These are phyloP conservation scores for Acronicta aceris DNA, from an alignment of 2,888 invertebrate genomes.

Conservation along the genomic window DNA sequence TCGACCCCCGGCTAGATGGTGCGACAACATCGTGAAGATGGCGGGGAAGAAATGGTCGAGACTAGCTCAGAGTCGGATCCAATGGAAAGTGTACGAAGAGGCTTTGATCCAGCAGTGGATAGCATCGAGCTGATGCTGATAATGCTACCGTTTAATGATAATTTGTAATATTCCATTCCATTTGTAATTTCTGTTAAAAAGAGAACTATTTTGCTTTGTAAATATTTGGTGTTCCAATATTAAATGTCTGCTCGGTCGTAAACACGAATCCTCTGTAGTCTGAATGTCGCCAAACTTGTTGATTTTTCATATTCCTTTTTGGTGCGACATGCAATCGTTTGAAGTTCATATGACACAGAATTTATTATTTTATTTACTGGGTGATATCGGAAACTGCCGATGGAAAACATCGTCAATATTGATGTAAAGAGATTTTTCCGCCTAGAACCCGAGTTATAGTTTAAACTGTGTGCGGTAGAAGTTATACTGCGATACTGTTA, in stretches of 20 bases:
- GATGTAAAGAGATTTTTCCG: conserved; percentile 29
- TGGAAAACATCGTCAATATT: conserved; percentile 22
- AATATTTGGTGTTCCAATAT: conserved; percentile 46
- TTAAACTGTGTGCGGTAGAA: no score
- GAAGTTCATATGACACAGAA: conserved; percentile 62
- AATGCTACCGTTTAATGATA: conserved; percentile 10
- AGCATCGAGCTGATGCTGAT: no score
- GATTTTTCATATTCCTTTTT: conserved; percentile 61
- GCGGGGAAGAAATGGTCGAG: no score
- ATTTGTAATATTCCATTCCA: conserved; percentile 6
- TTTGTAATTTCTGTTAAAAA: no score
- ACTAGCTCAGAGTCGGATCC: no score
- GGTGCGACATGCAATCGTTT: conserved; percentile 63
- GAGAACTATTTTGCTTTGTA: conserved; percentile 25
- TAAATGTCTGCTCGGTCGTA: conserved; percentile 29
- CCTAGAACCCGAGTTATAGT: no score
- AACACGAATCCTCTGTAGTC: conserved; percentile 26
- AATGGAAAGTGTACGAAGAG: no score
- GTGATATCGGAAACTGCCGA: conserved; percentile 17
- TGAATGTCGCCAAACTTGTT: conserved; percentile 55
- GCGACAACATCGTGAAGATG: no score
- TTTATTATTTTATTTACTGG: conserved; percentile 59
- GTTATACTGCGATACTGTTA: no score
- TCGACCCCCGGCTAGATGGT: no score
- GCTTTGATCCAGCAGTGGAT: no score